phyloP scores from a whole-genome alignment of 2,797 vertebrate genomes.

The Nasua narica region DNA sequence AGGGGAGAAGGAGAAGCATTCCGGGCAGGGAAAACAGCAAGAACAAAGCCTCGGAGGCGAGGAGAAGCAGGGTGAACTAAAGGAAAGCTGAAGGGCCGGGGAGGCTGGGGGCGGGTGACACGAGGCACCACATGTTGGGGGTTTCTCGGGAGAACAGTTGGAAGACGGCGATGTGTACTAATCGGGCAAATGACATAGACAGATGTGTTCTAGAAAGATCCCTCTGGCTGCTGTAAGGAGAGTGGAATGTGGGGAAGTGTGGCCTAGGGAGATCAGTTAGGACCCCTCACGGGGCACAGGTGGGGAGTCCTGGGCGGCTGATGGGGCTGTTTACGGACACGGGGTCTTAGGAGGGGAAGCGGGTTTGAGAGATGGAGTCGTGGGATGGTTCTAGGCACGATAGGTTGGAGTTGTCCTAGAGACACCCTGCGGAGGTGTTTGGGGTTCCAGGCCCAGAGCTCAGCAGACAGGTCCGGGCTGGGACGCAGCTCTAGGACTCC shows the following conservation, averaged over 20 bases:
- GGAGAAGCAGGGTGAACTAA: not conserved
- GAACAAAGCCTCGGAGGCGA: not conserved
- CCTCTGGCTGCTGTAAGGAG: not conserved
- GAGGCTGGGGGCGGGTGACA: not conserved
- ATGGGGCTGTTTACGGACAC: not conserved
- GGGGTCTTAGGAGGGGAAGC: not conserved
- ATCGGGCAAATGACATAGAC: not conserved
- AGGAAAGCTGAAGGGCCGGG: not conserved
- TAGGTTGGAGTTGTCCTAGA: not conserved
- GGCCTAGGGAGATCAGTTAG: not conserved
- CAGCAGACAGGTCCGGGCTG: not conserved
- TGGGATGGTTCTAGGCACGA: not conserved
- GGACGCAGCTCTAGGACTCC: not conserved
- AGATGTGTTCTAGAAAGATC: slow-evolving; percentile 28
- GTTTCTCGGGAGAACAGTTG: not conserved
- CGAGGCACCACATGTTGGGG: not conserved
- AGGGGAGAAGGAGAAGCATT: not conserved
- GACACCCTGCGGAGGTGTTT: not conserved
- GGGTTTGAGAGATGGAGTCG: not conserved
- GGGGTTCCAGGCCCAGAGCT: not conserved
- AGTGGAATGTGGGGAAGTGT: not conserved
- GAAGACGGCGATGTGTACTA: not conserved
- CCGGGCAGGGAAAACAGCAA: not conserved
- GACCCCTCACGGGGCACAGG: not conserved
- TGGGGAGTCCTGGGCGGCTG: not conserved